These are phyloP conservation scores for Aegotheles bennettii DNA, from an alignment of 2,113 vertebrate species.

Conservation along the genomic window DNA sequence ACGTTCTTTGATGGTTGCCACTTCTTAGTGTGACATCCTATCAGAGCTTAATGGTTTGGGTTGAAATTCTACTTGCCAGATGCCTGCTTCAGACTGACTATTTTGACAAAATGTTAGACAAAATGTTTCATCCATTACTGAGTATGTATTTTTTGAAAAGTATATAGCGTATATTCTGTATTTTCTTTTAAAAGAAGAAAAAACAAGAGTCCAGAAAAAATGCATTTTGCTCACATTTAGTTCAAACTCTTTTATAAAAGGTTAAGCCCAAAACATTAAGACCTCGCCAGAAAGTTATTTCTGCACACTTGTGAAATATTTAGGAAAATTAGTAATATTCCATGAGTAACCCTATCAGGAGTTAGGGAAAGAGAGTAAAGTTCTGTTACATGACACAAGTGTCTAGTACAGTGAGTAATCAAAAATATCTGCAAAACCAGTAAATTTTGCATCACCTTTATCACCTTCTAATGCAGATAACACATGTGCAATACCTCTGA, in stretches of 20 bases:
- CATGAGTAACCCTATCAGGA: background rate
- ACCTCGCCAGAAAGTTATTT: background rate
- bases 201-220: background rate
- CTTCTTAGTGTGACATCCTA: background rate
- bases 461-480: background rate
- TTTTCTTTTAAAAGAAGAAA: background rate
- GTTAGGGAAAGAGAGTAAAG: background rate
- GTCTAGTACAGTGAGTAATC: background rate
- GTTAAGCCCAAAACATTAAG: background rate
- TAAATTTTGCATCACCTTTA: background rate
- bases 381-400: background rate
- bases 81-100: background rate
- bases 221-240: background rate
- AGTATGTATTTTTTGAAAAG: background rate
- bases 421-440: background rate
- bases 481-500: background rate
- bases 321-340: background rate
- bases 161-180: background rate
- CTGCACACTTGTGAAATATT: background rate
- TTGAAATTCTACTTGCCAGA: background rate
- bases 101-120: background rate
- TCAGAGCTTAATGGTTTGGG: background rate
- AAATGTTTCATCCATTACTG: background rate
- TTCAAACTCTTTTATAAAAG: background rate
- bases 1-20: accelerated